These are phyloP conservation scores for Hydrolagus colliei DNA, from an alignment of 2,797 vertebrate species.

Conservation along the genomic window DNA sequence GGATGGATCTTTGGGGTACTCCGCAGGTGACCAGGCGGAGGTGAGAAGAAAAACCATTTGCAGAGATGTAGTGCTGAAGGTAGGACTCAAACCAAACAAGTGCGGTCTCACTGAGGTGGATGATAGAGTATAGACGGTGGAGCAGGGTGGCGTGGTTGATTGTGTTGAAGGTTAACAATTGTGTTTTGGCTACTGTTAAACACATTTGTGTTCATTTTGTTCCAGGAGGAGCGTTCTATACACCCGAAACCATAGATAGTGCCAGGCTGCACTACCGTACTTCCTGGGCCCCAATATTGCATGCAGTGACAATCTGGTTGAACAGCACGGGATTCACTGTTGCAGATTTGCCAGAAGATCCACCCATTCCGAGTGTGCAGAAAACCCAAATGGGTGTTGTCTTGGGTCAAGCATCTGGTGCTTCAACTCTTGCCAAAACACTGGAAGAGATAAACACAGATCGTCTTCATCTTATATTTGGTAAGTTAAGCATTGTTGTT, in stretches of 20 bases:
- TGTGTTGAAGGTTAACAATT: not conserved
- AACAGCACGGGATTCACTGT: constrained; percentile 79
- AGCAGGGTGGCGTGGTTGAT: not conserved
- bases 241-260: constrained; percentile 95
- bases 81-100: no score
- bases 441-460: constrained; percentile 79
- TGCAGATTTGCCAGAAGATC: constrained; percentile 59
- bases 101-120: no score
- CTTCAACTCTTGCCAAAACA: constrained; percentile 55
- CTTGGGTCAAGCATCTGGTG: constrained; percentile 58
- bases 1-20: no score
- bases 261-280: constrained; percentile 88
- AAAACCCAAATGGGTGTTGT: constrained; percentile 50
- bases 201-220: constrained; percentile 26
- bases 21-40: no score
- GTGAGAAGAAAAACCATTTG: no score
- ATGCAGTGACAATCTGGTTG: constrained; percentile 88
- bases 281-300: constrained; percentile 90
- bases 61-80: no score
- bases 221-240: constrained; percentile 93
- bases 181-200: not conserved
- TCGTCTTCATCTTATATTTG: constrained; percentile 90
- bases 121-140: not conserved
- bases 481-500: constrained; percentile 51
- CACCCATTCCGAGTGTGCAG: constrained; percentile 49